phyloP scores from a whole-genome alignment of 2,797 vertebrate species.

The Glyptemys insculpta region DNA sequence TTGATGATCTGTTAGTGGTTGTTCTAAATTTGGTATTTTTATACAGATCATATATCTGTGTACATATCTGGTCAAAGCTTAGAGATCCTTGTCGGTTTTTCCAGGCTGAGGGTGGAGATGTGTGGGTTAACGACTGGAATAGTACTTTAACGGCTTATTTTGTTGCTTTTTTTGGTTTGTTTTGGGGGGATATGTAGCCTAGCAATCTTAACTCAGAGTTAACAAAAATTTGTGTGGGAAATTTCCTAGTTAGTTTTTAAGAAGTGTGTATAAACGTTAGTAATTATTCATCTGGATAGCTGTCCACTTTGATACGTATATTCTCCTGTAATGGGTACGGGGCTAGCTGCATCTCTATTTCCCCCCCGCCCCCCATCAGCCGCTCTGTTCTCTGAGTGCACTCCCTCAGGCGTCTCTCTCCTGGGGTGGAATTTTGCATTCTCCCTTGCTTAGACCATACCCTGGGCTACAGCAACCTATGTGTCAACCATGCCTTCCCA shows the following conservation, averaged over 20 bases:
- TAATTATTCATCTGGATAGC: rapidly evolving
- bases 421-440: background rate
- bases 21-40: background rate
- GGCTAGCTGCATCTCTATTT: background rate
- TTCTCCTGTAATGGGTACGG: background rate
- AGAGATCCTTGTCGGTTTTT: background rate
- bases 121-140: background rate
- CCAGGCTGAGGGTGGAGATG: background rate
- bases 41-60: background rate
- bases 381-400: background rate
- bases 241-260: background rate
- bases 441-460: background rate
- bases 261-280: background rate
- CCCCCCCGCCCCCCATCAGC: background rate
- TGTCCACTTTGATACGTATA: background rate
- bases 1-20: background rate
- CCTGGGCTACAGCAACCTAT: background rate
- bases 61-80: background rate
- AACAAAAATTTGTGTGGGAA: background rate
- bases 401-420: background rate
- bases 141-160: background rate
- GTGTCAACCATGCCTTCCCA: background rate
- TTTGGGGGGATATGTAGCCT: background rate
- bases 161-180: background rate
- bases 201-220: background rate